These are phyloP conservation scores for Panorpa germanica DNA, from an alignment of 2,888 invertebrate genomes.

Conservation along the genomic window DNA sequence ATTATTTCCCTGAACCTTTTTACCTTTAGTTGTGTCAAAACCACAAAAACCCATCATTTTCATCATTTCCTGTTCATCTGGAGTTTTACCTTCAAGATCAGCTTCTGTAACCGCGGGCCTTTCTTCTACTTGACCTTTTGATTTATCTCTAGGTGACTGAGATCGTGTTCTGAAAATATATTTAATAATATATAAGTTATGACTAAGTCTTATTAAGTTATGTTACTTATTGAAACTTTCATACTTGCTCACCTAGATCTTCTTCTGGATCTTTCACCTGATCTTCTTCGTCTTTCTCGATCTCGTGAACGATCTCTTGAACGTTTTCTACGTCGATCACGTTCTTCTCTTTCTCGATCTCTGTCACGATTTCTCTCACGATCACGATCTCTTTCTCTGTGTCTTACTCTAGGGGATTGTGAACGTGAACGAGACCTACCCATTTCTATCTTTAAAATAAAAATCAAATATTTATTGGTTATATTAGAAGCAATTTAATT, in stretches of 20 bases:
- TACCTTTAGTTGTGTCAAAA: slow-evolving; percentile 92
- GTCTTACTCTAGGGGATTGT: no score
- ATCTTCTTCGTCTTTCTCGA: slow-evolving; percentile 25
- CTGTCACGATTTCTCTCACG: slow-evolving; percentile 26
- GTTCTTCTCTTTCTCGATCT: slow-evolving; percentile 25
- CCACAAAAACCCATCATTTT: slow-evolving; percentile 92
- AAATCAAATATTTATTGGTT: no score
- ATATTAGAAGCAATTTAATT: no score
- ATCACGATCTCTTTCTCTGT: no score
- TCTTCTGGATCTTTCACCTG: slow-evolving; percentile 23
- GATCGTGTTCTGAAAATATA: slow-evolving; percentile 15
- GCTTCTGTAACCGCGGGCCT: slow-evolving; percentile 56
- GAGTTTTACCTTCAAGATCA: slow-evolving; percentile 76
- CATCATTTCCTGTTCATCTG: slow-evolving; percentile 89
- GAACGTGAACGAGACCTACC: no score
- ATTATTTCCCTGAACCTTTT: slow-evolving; percentile 87
- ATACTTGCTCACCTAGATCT: no score
- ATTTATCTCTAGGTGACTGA: slow-evolving; percentile 25
- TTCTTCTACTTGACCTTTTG: slow-evolving; percentile 22
- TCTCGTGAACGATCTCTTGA: slow-evolving; percentile 20
- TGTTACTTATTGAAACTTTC: slow-evolving; percentile 17
- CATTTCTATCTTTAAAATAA: no score
- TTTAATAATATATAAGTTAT: slow-evolving; percentile 4
- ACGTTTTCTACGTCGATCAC: slow-evolving; percentile 23
- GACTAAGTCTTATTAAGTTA: slow-evolving; percentile 15